Evolutionary conservation across 2,113 vertebrate genomes (phyloP).

Genomic region (Centropus bengalensis): DNA sequence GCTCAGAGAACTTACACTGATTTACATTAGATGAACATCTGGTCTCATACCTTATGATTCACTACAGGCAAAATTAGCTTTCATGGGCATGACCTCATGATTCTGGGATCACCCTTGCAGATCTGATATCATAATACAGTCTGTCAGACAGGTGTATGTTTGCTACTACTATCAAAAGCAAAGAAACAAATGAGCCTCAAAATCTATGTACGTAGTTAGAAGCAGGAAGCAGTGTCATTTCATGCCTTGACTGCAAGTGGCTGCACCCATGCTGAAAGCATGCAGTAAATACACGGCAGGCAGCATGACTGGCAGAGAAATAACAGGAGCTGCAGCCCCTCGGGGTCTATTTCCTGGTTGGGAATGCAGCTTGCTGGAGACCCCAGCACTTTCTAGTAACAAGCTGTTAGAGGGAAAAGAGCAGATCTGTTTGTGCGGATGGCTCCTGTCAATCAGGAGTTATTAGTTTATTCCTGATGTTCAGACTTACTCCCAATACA

Average conservation of each 20-base stretch:
- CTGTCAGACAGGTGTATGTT: background rate
- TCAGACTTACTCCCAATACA: background rate
- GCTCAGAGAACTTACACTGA: background rate
- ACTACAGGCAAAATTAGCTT: background rate
- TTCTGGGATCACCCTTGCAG: background rate
- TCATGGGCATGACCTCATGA: background rate
- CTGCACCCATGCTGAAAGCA: background rate
- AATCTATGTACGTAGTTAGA: background rate
- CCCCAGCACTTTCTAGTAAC: background rate
- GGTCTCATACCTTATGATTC: background rate
- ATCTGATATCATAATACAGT: background rate
- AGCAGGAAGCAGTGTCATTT: background rate
- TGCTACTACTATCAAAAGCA: background rate
- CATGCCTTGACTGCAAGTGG: background rate
- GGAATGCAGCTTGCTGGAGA: conserved; percentile 1
- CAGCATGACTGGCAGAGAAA: background rate
- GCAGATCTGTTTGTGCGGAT: background rate
- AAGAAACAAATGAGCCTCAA: background rate
- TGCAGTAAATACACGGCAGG: background rate
- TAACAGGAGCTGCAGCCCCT: background rate
- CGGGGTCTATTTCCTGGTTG: background rate
- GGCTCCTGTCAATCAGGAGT: background rate
- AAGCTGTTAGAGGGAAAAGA: background rate
- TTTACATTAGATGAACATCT: background rate
- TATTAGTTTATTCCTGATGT: background rate